Evolutionary conservation across 2,888 invertebrate species (phyloP).

Genomic region (Eupithecia insigniata): DNA sequence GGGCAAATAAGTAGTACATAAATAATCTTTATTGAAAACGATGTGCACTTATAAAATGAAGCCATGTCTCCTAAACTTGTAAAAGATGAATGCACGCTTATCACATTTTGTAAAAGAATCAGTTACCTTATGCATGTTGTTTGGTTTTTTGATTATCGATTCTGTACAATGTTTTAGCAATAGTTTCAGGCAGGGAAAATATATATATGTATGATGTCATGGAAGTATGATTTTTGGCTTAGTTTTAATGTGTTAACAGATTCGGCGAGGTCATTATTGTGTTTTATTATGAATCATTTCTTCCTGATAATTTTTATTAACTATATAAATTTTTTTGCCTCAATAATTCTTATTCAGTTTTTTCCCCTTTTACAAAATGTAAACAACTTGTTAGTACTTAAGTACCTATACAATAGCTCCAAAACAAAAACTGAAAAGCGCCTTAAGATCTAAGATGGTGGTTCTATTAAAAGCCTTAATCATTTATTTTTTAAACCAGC

Average conservation of each 20-base stretch:
- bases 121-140: not conserved
- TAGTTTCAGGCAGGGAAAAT: not conserved
- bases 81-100: no score
- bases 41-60: no score
- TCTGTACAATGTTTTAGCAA: not conserved
- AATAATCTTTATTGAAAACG: not conserved
- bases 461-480: not conserved
- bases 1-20: not conserved
- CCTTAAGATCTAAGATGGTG: not conserved
- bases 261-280: not conserved
- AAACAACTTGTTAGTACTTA: not conserved
- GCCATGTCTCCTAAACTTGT: no score
- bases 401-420: not conserved
- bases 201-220: not conserved
- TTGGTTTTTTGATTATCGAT: not conserved
- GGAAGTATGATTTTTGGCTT: not conserved
- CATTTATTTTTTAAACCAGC: not conserved
- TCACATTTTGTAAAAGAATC: no score
- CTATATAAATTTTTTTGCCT: no score
- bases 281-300: not conserved
- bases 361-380: not conserved
- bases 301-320: no score
- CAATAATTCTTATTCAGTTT: no score
- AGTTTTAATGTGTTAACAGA: not conserved
- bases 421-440: not conserved